Base-by-base conservation (phyloP, 2,113 vertebrate species). In the Sigmodon hispidus region DNA sequence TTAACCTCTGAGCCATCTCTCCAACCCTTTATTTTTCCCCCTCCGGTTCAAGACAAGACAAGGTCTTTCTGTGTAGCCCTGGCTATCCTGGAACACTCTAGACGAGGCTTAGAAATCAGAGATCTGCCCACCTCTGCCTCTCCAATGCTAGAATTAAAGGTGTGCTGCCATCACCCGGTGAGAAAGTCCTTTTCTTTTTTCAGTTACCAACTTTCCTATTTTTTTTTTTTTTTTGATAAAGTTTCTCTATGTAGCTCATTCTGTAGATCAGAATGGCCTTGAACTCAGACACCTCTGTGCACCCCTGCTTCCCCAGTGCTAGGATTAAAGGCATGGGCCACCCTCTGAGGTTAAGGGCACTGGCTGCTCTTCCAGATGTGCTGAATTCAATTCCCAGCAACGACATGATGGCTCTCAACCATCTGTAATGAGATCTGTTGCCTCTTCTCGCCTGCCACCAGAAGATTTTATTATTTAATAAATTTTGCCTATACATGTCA, bases 151-250 rank as follows among this genome's bases (percentile, higher is more conserved):
- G 36, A 55, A 57, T n/a, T 36, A n/a, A 81, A 81, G 36, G 36
- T 4, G 3, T 2, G 13, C 36, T 6, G 55, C 50, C 45, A 77
- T 45, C 29, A 31, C 75, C 75, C 36, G 89, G 2, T 67, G 77
- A 91, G 50, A 83, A 88, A 94, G 6, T 87, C 4, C 59, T 63
- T 86, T 91, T 52, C 76, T 79, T 89, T 93, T 34, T 91, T 84
- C 48, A 55, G 36, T 87, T n/a, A 92, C 11, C 34, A 90, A 90
- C 24, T 73, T 76, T 77, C 19, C 2, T 57, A 17, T n/a, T n/a
- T 24, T 3, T 40, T n/a, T n/a, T n/a, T n/a, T n/a, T n/a, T n/a
- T n/a, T n/a, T n/a, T n/a, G n/a, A n/a, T n/a, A n/a, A n/a, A n/a
- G n/a, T n/a, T n/a, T n/a, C n/a, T n/a, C n/a, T n/a, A n/a, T 19